Evolutionary conservation across 92 coral and sea anemone genomes (phyloP), one percentile per base, ranked within the genome.

Genomic region (Metridium senile): DNA sequence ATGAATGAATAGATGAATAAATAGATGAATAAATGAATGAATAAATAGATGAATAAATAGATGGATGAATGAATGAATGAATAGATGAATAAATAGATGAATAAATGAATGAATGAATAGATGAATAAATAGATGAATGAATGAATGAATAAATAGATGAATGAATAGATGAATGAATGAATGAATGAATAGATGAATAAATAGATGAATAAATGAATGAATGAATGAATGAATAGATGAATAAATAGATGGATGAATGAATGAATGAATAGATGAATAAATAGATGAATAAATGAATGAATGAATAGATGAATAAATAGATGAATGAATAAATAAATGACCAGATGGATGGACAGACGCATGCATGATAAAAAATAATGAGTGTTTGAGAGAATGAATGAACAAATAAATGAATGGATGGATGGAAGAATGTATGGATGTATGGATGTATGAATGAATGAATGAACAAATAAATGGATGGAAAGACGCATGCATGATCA

Each of bases 81-180:
- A 39, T 39, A 4, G 49, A 39, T 4, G 6, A 13, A 39, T 4
- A 6, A 39, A 39, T 4, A 13, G 13, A 39, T 6, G 49, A 39
- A 39, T 39, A 13, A 39, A 39, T 39, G 13, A 39, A 39, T 39
- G 33, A 26, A 59, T n/a, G 65, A 26, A n/a, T 21, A 16, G 31
- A 59, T 21, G 31, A 16, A 59, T 21, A 26, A 16, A 59, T n/a
- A 28, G 9, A 59, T 1, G 17, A 59, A 59, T 59, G 28, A 16
- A 59, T 26, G 31, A 28, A 59, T n/a, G 31, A 26, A 59, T 59
- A 16, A 16, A 59, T 19, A 28, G 26, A 54, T 54, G n/a, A 20
- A 54, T 54, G 61, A 19, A 54, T 54, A 19, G 25, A 54, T 54
- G 61, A 54, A 54, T 54, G 61, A 19, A 54, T 54, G 61, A 19